Base-by-base conservation (phyloP, 2,113 vertebrate genomes). In the Oxyruncus cristatus region DNA sequence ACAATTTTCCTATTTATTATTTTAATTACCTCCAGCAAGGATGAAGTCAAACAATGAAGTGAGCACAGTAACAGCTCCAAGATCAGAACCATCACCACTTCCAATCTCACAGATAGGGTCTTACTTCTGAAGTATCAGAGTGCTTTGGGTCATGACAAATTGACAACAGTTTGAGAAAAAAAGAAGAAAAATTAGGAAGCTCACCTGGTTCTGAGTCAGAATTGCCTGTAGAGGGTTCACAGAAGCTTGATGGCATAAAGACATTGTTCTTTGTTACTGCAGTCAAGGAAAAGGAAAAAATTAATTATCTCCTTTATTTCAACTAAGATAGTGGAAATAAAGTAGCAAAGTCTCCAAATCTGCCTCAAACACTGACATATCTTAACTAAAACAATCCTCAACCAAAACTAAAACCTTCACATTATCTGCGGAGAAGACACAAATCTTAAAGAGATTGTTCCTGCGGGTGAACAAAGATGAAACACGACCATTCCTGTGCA, bases 251-350 rank as follows among this genome's bases (percentile, higher is more conserved):
- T 89, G 99, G 99, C 99, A 99, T 99, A 96, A 99, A 99, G 90
- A 99, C 99, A 97, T 99, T 99, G 98, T 99, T 99, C 98, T 99
- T 99, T 95, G 99, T 98, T 97, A 99, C 99, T 99, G 98, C 70
- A 96, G 94, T 90, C 83, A 93, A 95, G 83, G 42, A 83, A 71
- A 93, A 85, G 79, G 8, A 61, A 73, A 56, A 75, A 77, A 12
- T 53, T 20, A 50, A n/a, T 86, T 6, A 67, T 35, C 28, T 73
- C 35, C 46, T 52, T 72, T 65, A 58, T 44, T 53, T 79, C 63
- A 90, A 30, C 76, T 52, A 21, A 46, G 12, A 77, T 11, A 30
- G n/a, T 1, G 2, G 42, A 77, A 80, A 66, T 18, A 22, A 81
- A 89, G 61, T 3, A 66, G 49, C 3, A 3, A 44, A 77, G 39